Conservation (phyloP, 1,140 invertebrate genomes). For the Eurosta solidaginis region DNA sequence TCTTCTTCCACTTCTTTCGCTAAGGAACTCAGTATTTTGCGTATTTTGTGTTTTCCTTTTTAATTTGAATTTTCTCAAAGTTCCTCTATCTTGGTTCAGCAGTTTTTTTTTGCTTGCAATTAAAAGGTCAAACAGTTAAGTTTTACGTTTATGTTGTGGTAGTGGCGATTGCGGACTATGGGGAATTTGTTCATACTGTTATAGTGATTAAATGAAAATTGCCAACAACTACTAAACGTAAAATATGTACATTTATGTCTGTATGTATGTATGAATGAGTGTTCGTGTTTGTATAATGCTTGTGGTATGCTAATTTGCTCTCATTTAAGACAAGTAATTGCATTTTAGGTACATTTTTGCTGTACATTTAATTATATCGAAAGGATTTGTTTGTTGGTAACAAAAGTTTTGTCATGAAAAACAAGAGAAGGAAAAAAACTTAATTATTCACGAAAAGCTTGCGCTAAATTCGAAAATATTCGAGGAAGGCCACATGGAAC, state of each 20-base stretch:
- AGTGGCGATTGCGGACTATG: background rate
- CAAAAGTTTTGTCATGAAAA: background rate
- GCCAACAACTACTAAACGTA: background rate
- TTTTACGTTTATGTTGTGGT: background rate
- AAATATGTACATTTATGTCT: too few relatives aligned
- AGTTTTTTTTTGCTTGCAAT: too few relatives aligned
- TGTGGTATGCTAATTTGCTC: background rate
- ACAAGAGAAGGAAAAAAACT: too few relatives aligned
- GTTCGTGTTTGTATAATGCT: background rate
- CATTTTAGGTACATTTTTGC: background rate
- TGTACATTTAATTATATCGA: background rate
- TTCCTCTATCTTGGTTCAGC: background rate
- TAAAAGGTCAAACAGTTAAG: background rate
- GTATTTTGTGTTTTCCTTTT: background rate
- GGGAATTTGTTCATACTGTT: background rate
- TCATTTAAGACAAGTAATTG: background rate
- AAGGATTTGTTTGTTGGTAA: background rate
- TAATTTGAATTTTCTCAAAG: background rate
- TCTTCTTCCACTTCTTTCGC: background rate
- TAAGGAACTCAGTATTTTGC: background rate
- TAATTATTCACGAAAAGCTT: too few relatives aligned
- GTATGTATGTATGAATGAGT: background rate
- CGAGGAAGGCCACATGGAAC: too few relatives aligned
- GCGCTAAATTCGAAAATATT: too few relatives aligned
- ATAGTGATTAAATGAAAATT: background rate